A percentile compares a stretch with the other conserved stretches of the same genome.
These are phyloP conservation scores for Rhopalosiphum maidis DNA, from an alignment of 1,140 invertebrate species.

Conservation along the genomic window DNA sequence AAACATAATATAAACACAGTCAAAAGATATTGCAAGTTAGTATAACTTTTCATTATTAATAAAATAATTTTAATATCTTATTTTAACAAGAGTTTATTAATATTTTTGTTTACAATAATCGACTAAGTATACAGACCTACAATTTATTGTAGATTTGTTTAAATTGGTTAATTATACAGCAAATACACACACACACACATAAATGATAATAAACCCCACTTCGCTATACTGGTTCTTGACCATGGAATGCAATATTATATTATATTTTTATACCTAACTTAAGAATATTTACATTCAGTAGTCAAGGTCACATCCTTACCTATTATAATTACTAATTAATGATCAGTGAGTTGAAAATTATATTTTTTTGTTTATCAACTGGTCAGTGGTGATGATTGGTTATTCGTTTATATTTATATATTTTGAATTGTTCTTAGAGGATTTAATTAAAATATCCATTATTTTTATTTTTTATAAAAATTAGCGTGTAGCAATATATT, in stretches of 20 bases:
- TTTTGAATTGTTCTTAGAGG: not conserved
- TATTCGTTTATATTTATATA: not conserved
- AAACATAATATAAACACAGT: not conserved
- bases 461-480: not conserved
- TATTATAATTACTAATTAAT: not conserved
- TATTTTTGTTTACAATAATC: not conserved
- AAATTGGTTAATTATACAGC: not conserved
- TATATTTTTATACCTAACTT: not conserved
- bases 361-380: not conserved
- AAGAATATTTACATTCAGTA: conserved; percentile 5
- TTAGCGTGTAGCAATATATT: not conserved
- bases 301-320: not conserved
- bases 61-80: not conserved
- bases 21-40: not conserved
- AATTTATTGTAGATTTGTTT: not conserved
- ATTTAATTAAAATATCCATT: not conserved
- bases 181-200: not conserved
- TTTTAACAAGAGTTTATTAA: not conserved
- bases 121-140: not conserved
- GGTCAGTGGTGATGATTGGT: not conserved
- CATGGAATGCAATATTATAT: not conserved
- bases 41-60: not conserved
- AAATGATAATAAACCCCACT: not conserved
- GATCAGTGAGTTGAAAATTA: not conserved
- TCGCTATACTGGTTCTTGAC: not conserved